phyloP scores from a whole-genome alignment of 2,888 invertebrate species.

The Drosophila kuntzei region DNA sequence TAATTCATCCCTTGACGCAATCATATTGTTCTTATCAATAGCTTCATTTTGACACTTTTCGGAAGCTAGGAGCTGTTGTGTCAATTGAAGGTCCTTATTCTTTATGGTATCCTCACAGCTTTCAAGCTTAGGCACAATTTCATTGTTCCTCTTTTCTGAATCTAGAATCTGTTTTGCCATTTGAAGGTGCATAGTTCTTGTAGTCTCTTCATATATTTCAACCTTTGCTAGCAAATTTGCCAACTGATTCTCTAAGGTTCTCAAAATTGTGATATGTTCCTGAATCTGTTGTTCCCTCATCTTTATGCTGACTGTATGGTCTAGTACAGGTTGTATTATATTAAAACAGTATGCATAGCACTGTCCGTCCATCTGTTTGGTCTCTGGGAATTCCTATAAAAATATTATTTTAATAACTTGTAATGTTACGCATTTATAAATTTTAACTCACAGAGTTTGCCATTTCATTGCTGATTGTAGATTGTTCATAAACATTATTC shows the following conservation, averaged over 20 bases:
- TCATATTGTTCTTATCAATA: background rate
- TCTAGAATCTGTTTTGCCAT: background rate
- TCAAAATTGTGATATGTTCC: background rate
- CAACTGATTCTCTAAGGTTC: background rate
- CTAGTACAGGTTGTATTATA: slow-evolving; percentile 12
- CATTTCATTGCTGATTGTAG: background rate
- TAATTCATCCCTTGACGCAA: background rate
- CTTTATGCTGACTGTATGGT: slow-evolving; percentile 14
- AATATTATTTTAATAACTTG: background rate
- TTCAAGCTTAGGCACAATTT: background rate
- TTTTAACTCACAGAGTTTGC: background rate
- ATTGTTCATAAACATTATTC: background rate
- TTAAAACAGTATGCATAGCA: slow-evolving; percentile 22
- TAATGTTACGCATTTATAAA: background rate
- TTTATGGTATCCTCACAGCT: background rate
- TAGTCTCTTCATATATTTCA: background rate
- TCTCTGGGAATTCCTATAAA: background rate
- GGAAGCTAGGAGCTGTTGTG: background rate
- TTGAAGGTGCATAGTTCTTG: background rate
- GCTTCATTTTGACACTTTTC: background rate
- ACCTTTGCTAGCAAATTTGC: background rate
- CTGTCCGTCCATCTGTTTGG: slow-evolving; percentile 6
- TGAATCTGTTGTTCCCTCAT: slow-evolving; percentile 11
- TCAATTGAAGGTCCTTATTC: background rate
- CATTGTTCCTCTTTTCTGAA: background rate